A percentile compares a stretch with the other conserved stretches of the same genome.
Conservation (phyloP, 2,113 vertebrate species). For the Bettongia penicillata region DNA sequence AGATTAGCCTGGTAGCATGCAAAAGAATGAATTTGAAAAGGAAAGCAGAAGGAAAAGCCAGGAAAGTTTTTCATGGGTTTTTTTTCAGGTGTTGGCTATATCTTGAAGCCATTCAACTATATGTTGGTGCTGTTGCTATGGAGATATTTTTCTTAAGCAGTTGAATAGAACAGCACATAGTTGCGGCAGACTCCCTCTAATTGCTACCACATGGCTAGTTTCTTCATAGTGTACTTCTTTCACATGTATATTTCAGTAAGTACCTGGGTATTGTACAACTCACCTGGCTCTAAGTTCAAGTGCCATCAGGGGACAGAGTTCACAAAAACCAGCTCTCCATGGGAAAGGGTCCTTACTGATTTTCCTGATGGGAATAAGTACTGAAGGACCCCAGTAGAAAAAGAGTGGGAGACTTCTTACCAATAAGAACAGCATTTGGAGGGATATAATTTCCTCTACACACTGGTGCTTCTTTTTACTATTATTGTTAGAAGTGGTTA, state of each 20-base stretch:
- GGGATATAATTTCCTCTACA: constrained; percentile 29
- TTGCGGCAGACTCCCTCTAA: constrained; percentile 81
- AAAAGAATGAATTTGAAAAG: background rate
- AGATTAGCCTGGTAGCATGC: background rate
- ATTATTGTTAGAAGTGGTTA: constrained; percentile 61
- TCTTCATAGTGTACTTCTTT: constrained; percentile 65
- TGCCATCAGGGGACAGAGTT: constrained; percentile 68
- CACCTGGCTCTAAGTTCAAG: constrained; percentile 67
- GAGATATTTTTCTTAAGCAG: constrained; percentile 84
- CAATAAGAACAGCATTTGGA: constrained; percentile 53
- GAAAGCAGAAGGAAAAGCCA: constrained; percentile 33
- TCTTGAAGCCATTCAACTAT: constrained; percentile 79
- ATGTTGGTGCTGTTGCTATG: constrained; percentile 87
- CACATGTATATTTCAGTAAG: constrained; percentile 73
- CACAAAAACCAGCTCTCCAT: constrained; percentile 62
- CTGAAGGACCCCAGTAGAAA: constrained; percentile 53
- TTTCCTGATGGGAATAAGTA: constrained; percentile 71
- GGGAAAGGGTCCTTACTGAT: constrained; percentile 54
- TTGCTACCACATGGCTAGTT: constrained; percentile 76
- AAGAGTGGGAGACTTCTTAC: constrained; percentile 27
- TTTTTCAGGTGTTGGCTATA: constrained; percentile 80
- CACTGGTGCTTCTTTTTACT: background rate
- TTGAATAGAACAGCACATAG: constrained; percentile 83
- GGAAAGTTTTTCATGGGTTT: constrained; percentile 68
- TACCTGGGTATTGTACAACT: constrained; percentile 74